Base-by-base conservation (phyloP, 2,888 invertebrate species). In the Andrena marginata region DNA sequence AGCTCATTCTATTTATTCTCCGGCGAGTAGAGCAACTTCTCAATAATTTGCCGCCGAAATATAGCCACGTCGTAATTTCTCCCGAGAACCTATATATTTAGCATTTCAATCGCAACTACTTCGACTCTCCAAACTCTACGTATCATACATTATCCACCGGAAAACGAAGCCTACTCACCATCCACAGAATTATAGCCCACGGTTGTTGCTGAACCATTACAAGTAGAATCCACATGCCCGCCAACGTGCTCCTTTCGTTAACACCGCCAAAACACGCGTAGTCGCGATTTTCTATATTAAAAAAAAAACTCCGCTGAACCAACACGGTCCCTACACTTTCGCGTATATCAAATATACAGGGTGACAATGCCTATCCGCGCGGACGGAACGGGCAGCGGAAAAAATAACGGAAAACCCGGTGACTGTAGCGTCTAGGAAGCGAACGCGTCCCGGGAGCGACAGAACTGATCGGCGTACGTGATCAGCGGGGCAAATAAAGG, bases 391-490 rank as follows among this genome's bases (percentile, higher is more conserved):
- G 42, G 26, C 59, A 35, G 42, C 56, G 54, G 20, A 26, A 67
- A 74, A 60, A 48, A 64, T 20, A 42, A 33, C 23, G 6, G 26
- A 10, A 23, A 59, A 68, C 31, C 29, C 62, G 69, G 75, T 29
- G 65, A 42, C 63, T 26, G 26, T 33, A 68, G 48, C 48, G 73
- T 60, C 68, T 81, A 69, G 81, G 69, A 29, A 65, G 29, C 56
- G 51, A 49, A 20, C 79, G 85, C 79, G 82, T 82, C 82, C 79
- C 85, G 76, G 42, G 82, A 62, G 67, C 69, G 80, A 70, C 80
- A 85, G 82, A 85, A 65, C 68, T 73, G 79, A 87, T 87, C 83
- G 72, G 72, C 62, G 83, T 83, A 87, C 83, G 80, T 79, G 87
- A 85, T 67, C 83, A 59, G 74, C 74, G 73, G 73, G 60, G 85